These are phyloP conservation scores for Xyrauchen texanus DNA, from an alignment of 2,113 vertebrate species.

Conservation along the genomic window DNA sequence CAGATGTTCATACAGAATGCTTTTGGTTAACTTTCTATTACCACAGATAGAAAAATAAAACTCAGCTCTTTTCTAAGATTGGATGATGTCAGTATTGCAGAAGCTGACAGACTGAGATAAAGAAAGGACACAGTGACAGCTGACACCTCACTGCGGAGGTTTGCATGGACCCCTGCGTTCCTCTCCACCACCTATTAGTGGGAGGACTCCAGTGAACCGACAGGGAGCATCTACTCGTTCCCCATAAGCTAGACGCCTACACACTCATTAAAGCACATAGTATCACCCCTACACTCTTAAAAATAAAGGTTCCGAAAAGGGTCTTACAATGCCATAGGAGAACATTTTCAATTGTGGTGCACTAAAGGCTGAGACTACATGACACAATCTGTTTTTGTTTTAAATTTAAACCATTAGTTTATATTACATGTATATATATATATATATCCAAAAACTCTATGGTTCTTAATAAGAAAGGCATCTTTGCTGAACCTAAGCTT, in stretches of 20 bases:
- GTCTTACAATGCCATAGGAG: too few species aligned
- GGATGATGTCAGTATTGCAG: slow-evolving; percentile 49
- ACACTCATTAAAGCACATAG: background rate
- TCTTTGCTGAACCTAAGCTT: background rate
- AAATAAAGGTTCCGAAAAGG: background rate
- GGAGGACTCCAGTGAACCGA: background rate
- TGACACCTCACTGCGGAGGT: slow-evolving; percentile 17
- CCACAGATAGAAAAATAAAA: slow-evolving; percentile 81
- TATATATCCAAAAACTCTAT: background rate
- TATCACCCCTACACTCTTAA: background rate
- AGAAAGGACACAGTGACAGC: slow-evolving; percentile 34
- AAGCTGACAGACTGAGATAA: slow-evolving; percentile 41
- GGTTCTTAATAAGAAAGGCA: background rate
- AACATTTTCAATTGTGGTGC: too few species aligned
- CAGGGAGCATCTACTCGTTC: background rate
- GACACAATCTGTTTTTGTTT: too few species aligned
- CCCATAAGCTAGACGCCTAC: background rate
- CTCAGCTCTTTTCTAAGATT: slow-evolving; percentile 44
- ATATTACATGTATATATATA: background rate
- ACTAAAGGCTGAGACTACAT: background rate
- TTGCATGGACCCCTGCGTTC: background rate
- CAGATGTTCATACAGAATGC: slow-evolving; percentile 52
- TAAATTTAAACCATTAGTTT: too few species aligned
- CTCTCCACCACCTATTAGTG: background rate
- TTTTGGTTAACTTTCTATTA: slow-evolving; percentile 81